Percentiles rank a stretch among this genome's conserved stretches.
phyloP scores from a whole-genome alignment of 2,888 invertebrate species.

The Clanis bilineata region DNA sequence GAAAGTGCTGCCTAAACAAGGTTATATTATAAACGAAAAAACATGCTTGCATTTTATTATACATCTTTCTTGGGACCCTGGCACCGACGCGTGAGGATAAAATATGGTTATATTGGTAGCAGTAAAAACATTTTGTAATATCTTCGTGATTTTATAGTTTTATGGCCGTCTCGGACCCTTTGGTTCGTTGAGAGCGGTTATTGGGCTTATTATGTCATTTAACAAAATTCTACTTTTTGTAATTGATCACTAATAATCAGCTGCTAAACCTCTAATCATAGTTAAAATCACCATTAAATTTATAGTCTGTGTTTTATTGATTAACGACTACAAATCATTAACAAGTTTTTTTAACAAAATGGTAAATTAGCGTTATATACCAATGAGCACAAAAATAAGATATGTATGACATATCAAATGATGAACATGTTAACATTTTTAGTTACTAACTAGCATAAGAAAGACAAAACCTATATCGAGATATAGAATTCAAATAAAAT shows the following conservation, averaged over 20 bases:
- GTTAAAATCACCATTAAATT: conserved; percentile 12
- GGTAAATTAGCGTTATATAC: not conserved
- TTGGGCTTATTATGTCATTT: conserved; percentile 57
- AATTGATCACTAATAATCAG: conserved; percentile 59
- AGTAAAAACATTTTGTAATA: conserved; percentile 72
- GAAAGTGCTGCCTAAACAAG: conserved; percentile 57
- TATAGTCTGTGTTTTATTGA: conserved; percentile 15
- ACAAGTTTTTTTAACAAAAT: conserved; percentile 14
- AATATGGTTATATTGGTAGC: conserved; percentile 73
- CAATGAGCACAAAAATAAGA: not conserved
- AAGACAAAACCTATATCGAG: too few species aligned
- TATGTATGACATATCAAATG: not conserved
- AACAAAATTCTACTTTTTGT: conserved; percentile 42
- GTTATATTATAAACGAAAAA: conserved; percentile 55
- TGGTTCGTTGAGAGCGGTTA: conserved; percentile 50
- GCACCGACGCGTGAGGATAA: conserved; percentile 63
- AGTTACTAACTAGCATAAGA: not conserved
- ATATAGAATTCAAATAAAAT: not conserved
- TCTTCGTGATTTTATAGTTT: conserved; percentile 72
- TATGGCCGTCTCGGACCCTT: conserved; percentile 63
- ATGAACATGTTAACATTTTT: not conserved
- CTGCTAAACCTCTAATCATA: conserved; percentile 41
- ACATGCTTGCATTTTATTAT: conserved; percentile 33
- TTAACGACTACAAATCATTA: conserved; percentile 4
- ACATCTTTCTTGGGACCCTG: conserved; percentile 39